Evolutionary conservation across 2,888 invertebrate genomes (phyloP).

Genomic region (Allacma fusca): DNA sequence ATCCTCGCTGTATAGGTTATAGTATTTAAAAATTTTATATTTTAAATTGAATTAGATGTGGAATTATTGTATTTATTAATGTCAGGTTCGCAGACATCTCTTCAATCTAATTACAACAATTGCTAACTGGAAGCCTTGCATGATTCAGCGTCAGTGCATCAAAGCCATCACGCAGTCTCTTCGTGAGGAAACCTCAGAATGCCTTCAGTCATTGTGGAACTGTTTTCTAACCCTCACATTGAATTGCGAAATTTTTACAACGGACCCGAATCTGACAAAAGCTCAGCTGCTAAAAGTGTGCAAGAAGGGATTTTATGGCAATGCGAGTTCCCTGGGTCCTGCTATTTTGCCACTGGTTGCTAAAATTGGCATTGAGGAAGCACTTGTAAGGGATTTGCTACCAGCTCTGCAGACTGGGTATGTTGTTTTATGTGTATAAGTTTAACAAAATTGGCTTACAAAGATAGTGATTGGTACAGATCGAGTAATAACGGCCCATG

Average conservation of each 20-base stretch:
- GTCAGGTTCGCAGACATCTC: slow-evolving; percentile 50
- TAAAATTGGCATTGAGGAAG: slow-evolving; percentile 69
- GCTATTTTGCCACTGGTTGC: slow-evolving; percentile 80
- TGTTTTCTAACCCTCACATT: slow-evolving; percentile 54
- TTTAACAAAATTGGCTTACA: neutral
- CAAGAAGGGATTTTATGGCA: slow-evolving; percentile 76
- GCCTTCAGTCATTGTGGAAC: slow-evolving; percentile 52
- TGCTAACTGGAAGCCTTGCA: slow-evolving; percentile 30
- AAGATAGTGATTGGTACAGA: too few relatives aligned
- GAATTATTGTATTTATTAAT: neutral
- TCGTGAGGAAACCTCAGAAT: slow-evolving; percentile 40
- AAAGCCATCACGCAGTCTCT: slow-evolving; percentile 38
- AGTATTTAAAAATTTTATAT: too few relatives aligned
- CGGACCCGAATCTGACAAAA: slow-evolving; percentile 52
- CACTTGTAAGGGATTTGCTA: slow-evolving; percentile 30
- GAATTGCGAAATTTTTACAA: slow-evolving; percentile 48
- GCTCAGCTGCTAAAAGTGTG: slow-evolving; percentile 53
- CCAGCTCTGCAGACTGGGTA: slow-evolving; percentile 44
- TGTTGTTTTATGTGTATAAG: neutral
- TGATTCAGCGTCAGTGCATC: slow-evolving; percentile 43
- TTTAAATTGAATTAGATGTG: too few relatives aligned
- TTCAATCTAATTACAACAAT: slow-evolving; percentile 51
- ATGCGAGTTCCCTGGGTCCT: slow-evolving; percentile 76
- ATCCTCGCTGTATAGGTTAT: too few relatives aligned
- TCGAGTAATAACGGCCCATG: too few relatives aligned